Conservation (phyloP, 2,888 invertebrate genomes). For the Neria commutata region DNA sequence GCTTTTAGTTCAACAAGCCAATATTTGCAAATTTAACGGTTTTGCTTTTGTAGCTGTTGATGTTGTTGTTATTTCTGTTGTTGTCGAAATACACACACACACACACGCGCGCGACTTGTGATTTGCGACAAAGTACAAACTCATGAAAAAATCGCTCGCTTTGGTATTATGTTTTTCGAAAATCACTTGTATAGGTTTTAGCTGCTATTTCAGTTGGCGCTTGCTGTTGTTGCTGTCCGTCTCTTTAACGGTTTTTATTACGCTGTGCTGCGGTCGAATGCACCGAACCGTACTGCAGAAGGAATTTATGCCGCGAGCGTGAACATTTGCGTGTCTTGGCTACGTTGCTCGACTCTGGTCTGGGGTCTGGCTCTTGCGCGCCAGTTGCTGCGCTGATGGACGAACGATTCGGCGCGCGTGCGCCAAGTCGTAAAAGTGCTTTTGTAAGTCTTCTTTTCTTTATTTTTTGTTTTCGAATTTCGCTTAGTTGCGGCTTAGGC, state of each 20-base stretch:
- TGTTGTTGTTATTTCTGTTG: not conserved
- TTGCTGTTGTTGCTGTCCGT: not conserved
- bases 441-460: not conserved
- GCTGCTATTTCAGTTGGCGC: not conserved
- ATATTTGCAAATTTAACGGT: too few species aligned
- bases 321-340: too few species aligned
- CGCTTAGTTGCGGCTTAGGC: not conserved
- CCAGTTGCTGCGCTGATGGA: not conserved
- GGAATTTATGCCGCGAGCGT: not conserved
- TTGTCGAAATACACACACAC: too few species aligned
- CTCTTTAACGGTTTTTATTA: constrained; percentile 3
- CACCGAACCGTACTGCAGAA: not conserved
- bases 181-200: not conserved
- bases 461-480: constrained; percentile 1
- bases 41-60: not conserved
- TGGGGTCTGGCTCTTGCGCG: too few species aligned
- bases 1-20: too few species aligned
- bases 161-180: not conserved
- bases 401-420: too few species aligned
- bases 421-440: constrained; percentile 10
- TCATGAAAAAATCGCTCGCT: too few species aligned
- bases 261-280: not conserved
- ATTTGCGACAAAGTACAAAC: too few species aligned
- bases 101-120: too few species aligned
- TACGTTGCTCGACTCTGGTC: too few species aligned